Conservation (phyloP, 1,140 invertebrate genomes). For the Pararge aegeria region DNA sequence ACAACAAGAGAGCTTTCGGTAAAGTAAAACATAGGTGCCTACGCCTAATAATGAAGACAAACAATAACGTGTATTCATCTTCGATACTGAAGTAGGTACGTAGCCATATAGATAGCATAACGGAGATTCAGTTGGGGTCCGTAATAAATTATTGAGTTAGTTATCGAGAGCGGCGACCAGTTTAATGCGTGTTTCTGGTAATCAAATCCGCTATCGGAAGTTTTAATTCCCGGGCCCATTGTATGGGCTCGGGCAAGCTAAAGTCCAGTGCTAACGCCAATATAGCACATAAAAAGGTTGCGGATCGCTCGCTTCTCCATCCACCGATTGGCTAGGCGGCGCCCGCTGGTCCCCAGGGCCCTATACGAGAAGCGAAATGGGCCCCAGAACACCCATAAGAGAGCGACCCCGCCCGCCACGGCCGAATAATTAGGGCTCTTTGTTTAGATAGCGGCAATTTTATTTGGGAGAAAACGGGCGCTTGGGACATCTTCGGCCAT, state of each 20-base stretch:
- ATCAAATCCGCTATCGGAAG: slow-evolving; percentile 62
- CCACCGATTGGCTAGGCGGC: slow-evolving; percentile 79
- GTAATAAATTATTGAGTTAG: slow-evolving; percentile 17
- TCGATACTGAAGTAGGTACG: background rate
- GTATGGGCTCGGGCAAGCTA: slow-evolving; percentile 37
- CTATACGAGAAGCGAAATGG: slow-evolving; percentile 80
- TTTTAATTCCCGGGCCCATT: slow-evolving; percentile 58
- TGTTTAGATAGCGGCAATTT: slow-evolving; percentile 81
- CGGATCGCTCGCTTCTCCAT: slow-evolving; percentile 74
- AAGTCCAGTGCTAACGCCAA: slow-evolving; percentile 58
- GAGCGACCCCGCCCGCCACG: slow-evolving; percentile 79
- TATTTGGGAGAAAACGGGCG: slow-evolving; percentile 79
- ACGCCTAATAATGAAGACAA: slow-evolving; percentile 4
- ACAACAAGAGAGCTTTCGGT: background rate
- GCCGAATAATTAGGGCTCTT: slow-evolving; percentile 82
- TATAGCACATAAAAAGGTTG: slow-evolving; percentile 77
- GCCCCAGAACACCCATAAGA: slow-evolving; percentile 80
- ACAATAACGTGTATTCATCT: slow-evolving; percentile 1
- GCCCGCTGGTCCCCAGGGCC: slow-evolving; percentile 73
- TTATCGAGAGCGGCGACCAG: slow-evolving; percentile 52
- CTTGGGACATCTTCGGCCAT: slow-evolving; percentile 74
- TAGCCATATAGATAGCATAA: background rate
- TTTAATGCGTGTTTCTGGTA: slow-evolving; percentile 62
- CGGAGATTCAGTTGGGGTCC: background rate
- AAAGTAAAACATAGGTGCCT: background rate